Conservation (phyloP, 1,140 invertebrate species). For the Drosophila elegans region DNA sequence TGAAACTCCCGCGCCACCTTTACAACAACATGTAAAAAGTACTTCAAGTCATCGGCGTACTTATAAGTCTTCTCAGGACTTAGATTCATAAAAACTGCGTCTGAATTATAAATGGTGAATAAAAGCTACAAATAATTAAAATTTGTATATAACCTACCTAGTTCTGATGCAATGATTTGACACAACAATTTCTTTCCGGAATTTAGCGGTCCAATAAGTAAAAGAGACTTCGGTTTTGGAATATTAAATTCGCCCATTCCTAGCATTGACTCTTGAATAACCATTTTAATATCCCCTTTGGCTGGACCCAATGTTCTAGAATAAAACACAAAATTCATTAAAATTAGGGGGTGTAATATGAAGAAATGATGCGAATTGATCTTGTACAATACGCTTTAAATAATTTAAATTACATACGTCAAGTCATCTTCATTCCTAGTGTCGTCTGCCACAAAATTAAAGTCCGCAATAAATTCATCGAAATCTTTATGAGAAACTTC, state of each 20-base stretch:
- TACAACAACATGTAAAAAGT: slow-evolving; percentile 80
- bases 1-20: slow-evolving; percentile 88
- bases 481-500: slow-evolving; percentile 88
- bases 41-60: slow-evolving; percentile 89
- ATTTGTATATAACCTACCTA: slow-evolving; percentile 84
- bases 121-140: background rate
- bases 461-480: slow-evolving; percentile 90
- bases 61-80: slow-evolving; percentile 91
- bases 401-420: slow-evolving; percentile 52
- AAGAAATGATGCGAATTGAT: no score
- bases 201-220: slow-evolving; percentile 90
- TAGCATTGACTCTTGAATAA: slow-evolving; percentile 75
- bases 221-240: slow-evolving; percentile 90
- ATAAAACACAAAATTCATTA: background rate
- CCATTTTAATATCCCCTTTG: slow-evolving; percentile 88
- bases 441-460: slow-evolving; percentile 88
- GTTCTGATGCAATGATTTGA: slow-evolving; percentile 91
- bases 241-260: slow-evolving; percentile 88
- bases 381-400: no score
- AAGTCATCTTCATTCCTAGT: slow-evolving; percentile 80
- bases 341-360: no score
- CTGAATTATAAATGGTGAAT: slow-evolving; percentile 17
- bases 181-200: slow-evolving; percentile 92
- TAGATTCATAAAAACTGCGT: slow-evolving; percentile 93
- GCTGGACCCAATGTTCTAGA: slow-evolving; percentile 86